Percentiles rank a stretch among this genome's conserved stretches.
Conservation (phyloP, 2,797 vertebrate genomes). For the Catharus ustulatus region DNA sequence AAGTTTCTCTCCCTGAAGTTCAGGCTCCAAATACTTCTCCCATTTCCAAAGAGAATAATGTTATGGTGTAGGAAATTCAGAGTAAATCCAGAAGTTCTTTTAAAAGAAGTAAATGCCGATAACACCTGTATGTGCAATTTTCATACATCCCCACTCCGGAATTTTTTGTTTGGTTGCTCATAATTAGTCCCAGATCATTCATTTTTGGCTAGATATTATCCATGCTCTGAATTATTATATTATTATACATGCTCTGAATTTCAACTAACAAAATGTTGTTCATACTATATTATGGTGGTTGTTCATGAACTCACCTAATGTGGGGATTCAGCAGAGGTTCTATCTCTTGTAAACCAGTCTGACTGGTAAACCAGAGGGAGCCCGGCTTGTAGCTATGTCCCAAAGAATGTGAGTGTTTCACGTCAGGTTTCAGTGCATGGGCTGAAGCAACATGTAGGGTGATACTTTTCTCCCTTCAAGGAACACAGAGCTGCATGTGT, state of each 20-base stretch:
- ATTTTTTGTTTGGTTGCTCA: not conserved
- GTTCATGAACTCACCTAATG: not conserved
- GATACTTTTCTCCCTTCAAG: not conserved
- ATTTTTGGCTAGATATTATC: not conserved
- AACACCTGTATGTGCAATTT: not conserved
- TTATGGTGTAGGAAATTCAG: not conserved
- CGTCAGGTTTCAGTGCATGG: not conserved
- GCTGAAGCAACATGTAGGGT: not conserved
- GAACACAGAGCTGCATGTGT: not conserved
- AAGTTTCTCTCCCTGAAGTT: not conserved
- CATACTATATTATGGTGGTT: not conserved
- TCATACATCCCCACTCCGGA: not conserved
- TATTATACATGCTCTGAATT: not conserved
- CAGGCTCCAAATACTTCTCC: not conserved
- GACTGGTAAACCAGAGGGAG: not conserved
- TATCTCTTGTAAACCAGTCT: not conserved
- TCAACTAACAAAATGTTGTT: not conserved
- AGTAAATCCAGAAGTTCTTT: not conserved
- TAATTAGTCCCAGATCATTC: not conserved
- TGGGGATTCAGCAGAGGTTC: not conserved
- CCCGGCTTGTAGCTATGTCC: not conserved
- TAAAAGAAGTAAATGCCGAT: not conserved
- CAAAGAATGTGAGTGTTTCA: not conserved
- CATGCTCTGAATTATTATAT: too few relatives aligned
- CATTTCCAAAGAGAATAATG: not conserved